Base-by-base conservation (phyloP, 2,797 vertebrate species). In the Tolypeutes matacus region DNA sequence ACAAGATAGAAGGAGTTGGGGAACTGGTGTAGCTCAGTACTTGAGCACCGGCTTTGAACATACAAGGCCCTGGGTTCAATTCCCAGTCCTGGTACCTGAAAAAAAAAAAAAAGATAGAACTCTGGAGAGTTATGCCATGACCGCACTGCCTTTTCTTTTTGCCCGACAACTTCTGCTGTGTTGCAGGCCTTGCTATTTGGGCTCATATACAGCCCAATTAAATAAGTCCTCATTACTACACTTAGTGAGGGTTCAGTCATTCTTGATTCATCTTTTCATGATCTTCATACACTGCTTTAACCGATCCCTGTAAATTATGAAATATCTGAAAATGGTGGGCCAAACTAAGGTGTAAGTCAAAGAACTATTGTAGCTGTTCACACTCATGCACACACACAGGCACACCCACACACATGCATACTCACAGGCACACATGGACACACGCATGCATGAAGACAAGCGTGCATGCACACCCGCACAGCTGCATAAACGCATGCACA, bases 71-170 rank as follows among this genome's bases (percentile, higher is more conserved):
- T 11, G 11, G 46, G 46, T 46, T 46, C 46, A 46, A 46, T 46
- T 8, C 46, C 46, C 11, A 46, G 46, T 11, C 5, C 46, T 8
- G 46, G 46, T 46, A 2, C 46, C 46, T 46, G 5, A 11, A 46
- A 46, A 46, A 46, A 46, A 39, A 39, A 39, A 39, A 39, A 39
- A 39, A 39, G 39, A 39, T 4, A 39, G 84, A n/a, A 20, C 21
- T 34, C 18, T 29, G 64, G 49, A 49, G 25, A 2, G 1, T 23
- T n/a, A 0, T 6, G 31, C 2, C 9, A 10, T 17, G 15, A 29
- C 12, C 13, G 1, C 34, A 8, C 76, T 23, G 15, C 15, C 12
- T 34, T 23, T 25, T 2, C 9, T 29, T 11, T 11, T 70, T 67
- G 23, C 23, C 31, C 18, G 39, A 69, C 56, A 56, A 25, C 29